Evolutionary conservation across 30 jellyfish, hydroid and myxozoan species (phyloP), one percentile per base, ranked within the genome.

Genomic region (Aurelia aurita): DNA sequence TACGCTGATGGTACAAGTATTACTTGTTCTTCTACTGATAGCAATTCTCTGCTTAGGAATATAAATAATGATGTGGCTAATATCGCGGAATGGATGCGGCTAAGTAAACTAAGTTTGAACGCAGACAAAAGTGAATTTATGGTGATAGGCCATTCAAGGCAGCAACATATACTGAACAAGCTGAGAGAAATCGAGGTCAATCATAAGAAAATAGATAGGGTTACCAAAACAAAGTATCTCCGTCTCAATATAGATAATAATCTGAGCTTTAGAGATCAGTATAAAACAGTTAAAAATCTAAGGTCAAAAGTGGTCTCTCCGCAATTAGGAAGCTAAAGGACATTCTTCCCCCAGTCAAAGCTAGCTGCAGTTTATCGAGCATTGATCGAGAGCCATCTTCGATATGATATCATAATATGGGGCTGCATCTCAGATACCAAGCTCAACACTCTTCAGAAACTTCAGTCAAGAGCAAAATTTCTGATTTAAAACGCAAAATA

Each of bases 381-480:
- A 47, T 47, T 47, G 59, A 47, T 47, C 59, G 16, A 47, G 59
- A 47, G 59, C 59, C 59, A 47, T 16, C 10, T 47, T 10, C 10
- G 10, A 47, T 68, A 26, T 29, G 61, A 60, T 28, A 68, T 27
- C 61, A 68, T 68, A 58, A 68, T 34, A 51, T 74, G 87, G 87
- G 75, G 75, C 44, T 74, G 87, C 59, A 74, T 51, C 75, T 74
- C 87, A 44, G 87, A 74, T n/a, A n/a, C n/a, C n/a, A n/a, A n/a
- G n/a, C n/a, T n/a, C n/a, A n/a, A n/a, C n/a, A n/a, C n/a, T n/a
- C 25, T 10, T 60, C 74, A 77, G 89, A 77, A 34, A 26, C 63
- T 77, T 21, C 89, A 77, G 79, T 58, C 78, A 23, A 77, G 78
- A 32, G 89, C 79, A 64, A 59, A 45, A 59, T 46, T 20, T 23